phyloP scores from a whole-genome alignment of 1,140 invertebrate genomes.

The Glossosoma conforme region DNA sequence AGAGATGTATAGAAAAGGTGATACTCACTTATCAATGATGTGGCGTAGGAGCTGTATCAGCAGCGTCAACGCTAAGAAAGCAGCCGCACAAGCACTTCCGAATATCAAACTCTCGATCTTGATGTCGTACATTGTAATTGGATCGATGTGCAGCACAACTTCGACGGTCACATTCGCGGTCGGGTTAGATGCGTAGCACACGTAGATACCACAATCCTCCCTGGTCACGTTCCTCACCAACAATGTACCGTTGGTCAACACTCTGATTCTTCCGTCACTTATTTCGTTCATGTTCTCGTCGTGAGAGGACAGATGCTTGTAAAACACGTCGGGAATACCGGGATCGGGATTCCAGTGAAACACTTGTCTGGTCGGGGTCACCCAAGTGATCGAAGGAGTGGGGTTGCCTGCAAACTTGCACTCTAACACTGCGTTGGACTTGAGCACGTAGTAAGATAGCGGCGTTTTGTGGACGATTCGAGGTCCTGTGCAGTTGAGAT shows the following conservation, averaged over 20 bases:
- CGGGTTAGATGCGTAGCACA: constrained; percentile 80
- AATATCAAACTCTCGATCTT: constrained; percentile 79
- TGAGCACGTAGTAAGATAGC: constrained; percentile 56
- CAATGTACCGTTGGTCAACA: constrained; percentile 52
- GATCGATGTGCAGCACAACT: constrained; percentile 72
- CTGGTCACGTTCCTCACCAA: constrained; percentile 55
- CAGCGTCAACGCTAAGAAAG: constrained; percentile 74
- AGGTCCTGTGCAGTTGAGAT: constrained; percentile 66
- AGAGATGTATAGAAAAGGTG: not conserved
- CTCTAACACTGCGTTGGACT: constrained; percentile 64
- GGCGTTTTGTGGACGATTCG: constrained; percentile 53
- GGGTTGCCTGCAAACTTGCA: constrained; percentile 76
- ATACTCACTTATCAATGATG: constrained; percentile 66
- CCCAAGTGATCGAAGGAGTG: constrained; percentile 77
- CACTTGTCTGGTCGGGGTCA: constrained; percentile 65
- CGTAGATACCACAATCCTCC: constrained; percentile 81
- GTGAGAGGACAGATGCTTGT: constrained; percentile 60
- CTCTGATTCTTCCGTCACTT: constrained; percentile 49
- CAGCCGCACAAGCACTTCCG: constrained; percentile 70
- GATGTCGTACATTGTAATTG: constrained; percentile 73
- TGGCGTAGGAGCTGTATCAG: constrained; percentile 68
- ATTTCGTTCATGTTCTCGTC: constrained; percentile 46
- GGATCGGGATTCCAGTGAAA: constrained; percentile 72
- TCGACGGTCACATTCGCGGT: constrained; percentile 69
- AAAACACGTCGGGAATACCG: constrained; percentile 56